Evolutionary conservation across 2,797 vertebrate species (phyloP), one percentile per base, ranked within the genome.

Genomic region (Argya squamiceps): DNA sequence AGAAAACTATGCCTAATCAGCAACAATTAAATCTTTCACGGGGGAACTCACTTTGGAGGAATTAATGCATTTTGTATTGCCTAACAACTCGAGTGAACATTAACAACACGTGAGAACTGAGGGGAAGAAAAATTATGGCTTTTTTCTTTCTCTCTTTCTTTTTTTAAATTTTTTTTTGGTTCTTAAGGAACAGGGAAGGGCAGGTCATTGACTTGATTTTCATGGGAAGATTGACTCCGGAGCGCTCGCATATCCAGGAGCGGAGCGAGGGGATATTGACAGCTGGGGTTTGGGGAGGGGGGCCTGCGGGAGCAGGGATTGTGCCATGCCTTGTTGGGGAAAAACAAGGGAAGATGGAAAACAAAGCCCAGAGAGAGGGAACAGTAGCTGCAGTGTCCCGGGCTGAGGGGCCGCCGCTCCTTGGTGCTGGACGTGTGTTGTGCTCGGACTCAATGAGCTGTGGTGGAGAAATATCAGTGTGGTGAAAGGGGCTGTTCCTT

Each of bases 161-260:
- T 97, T 97, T 96, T 97, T 97, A n/a, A n/a, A n/a, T 15, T 20
- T 11, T 55, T 39, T 56, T 98, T 98, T 97, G 96, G 97, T 98
- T 98, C 98, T 98, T 98, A 97, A 98, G 98, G 97, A 97, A 89
- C 97, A 97, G 97, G 97, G 97, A 98, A 98, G 98, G 98, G 98
- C 98, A 98, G 98, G 98, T 98, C 98, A 98, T 98, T 99, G 99
- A 99, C 98, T 99, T 98, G 98, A 99, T 99, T 99, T 99, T 99
- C 99, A 99, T 99, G 99, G 99, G 99, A 99, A 99, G 99, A 95
- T 98, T 97, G 98, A 98, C 98, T 99, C 95, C 2, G 34, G 97
- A 93, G 92, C 30, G 76, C 97, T 98, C 97, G 96, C 98, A 98
- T 98, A 98, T 99, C 98, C 98, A 98, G 97, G 92, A 98, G 94